Percentiles rank a stretch among this genome's conserved stretches.
These are phyloP conservation scores for Nezara viridula DNA, from an alignment of 2,888 invertebrate genomes.

Conservation along the genomic window DNA sequence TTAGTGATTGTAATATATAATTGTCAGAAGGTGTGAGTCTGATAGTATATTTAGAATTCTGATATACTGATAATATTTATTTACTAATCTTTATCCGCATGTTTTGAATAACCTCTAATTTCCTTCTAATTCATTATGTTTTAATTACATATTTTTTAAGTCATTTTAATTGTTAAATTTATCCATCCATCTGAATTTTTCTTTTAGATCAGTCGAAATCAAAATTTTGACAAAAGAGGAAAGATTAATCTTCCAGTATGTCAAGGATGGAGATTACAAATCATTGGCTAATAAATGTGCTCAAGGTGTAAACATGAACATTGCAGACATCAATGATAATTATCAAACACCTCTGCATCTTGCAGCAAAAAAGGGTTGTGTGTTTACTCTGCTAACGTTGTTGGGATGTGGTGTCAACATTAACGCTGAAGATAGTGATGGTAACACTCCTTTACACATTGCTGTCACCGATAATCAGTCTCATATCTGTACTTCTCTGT, in stretches of 20 bases:
- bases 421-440: neutral
- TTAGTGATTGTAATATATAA: too few species aligned
- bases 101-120: too few species aligned
- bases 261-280: neutral
- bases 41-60: too few species aligned
- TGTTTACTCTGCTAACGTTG: neutral
- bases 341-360: neutral
- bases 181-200: too few species aligned
- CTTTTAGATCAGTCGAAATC: neutral
- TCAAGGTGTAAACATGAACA: neutral
- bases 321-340: neutral
- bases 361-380: neutral
- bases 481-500: neutral
- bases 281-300: neutral
- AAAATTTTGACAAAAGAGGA: neutral
- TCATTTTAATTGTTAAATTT: too few species aligned
- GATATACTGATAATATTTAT: too few species aligned
- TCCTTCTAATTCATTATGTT: too few species aligned
- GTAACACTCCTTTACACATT: neutral
- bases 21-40: too few species aligned
- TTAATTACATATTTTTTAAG: too few species aligned
- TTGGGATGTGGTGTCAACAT: conserved; percentile 1
- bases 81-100: too few species aligned
- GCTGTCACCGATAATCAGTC: neutral
- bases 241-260: neutral